phyloP scores from a whole-genome alignment of 2,113 vertebrate species.

The Lepisosteus osseus region DNA sequence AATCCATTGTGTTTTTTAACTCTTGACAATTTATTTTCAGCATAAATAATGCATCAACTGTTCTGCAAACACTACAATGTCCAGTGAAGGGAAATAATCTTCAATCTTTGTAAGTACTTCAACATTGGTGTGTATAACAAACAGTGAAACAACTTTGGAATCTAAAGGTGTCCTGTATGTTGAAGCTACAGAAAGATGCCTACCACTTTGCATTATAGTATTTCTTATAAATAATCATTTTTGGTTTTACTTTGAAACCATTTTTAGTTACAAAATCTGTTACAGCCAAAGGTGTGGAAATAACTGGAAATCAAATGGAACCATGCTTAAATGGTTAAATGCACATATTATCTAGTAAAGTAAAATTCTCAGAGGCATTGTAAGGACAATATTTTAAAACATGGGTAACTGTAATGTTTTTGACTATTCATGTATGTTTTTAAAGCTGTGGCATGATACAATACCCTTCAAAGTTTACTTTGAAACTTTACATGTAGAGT shows the following conservation, averaged over 20 bases:
- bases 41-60: conserved; percentile 75
- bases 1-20: conserved; percentile 73
- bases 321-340: too few relatives aligned
- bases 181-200: conserved; percentile 51
- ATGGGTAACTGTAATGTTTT: too few relatives aligned
- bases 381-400: too few relatives aligned
- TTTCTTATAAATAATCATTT: background rate
- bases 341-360: too few relatives aligned
- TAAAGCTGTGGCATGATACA: too few relatives aligned
- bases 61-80: conserved; percentile 62
- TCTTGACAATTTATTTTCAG: conserved; percentile 74
- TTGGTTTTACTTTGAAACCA: background rate
- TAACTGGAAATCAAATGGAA: too few relatives aligned
- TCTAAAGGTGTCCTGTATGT: conserved; percentile 50
- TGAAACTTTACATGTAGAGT: too few relatives aligned
- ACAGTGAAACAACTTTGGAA: conserved; percentile 65
- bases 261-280: too few relatives aligned
- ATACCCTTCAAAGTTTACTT: too few relatives aligned
- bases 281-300: too few relatives aligned
- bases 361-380: too few relatives aligned
- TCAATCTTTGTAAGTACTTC: conserved; percentile 67
- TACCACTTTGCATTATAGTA: conserved; percentile 16
- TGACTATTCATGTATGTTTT: too few relatives aligned
- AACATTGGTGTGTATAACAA: conserved; percentile 69
- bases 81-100: conserved; percentile 70